phyloP scores from a whole-genome alignment of 2,113 vertebrate species.

The Crotalus horridus region DNA sequence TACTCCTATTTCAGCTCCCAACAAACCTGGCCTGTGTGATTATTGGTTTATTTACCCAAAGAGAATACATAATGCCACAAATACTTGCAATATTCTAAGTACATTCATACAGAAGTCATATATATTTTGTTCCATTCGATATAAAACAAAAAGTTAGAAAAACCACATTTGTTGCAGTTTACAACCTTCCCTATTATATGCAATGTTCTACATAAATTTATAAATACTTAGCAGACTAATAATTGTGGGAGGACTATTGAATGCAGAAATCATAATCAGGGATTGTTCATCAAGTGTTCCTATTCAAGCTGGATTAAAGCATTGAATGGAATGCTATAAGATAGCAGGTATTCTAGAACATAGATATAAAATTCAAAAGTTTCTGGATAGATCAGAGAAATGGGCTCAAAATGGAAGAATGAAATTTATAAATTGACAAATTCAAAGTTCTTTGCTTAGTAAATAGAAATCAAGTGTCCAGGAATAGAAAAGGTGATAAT shows the following conservation, averaged over 20 bases:
- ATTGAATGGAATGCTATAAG: background rate
- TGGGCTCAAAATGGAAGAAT: background rate
- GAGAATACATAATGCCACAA: background rate
- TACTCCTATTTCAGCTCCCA: background rate
- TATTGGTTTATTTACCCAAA: background rate
- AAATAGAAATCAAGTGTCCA: background rate
- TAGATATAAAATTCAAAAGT: background rate
- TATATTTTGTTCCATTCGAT: background rate
- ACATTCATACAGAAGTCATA: background rate
- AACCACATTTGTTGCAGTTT: background rate
- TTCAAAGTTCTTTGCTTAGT: background rate
- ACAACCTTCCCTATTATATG: background rate
- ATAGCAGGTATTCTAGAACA: background rate
- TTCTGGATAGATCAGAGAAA: background rate
- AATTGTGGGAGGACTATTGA: background rate
- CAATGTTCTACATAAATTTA: background rate
- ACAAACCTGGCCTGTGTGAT: background rate
- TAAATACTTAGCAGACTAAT: background rate
- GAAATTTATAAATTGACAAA: background rate
- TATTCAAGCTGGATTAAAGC: background rate
- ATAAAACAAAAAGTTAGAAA: background rate
- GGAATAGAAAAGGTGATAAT: background rate
- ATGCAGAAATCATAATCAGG: background rate
- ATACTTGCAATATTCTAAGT: background rate
- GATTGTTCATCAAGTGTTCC: background rate